Evolutionary conservation across 2,888 invertebrate species (phyloP).

Genomic region (Oconnorella tubifera): DNA sequence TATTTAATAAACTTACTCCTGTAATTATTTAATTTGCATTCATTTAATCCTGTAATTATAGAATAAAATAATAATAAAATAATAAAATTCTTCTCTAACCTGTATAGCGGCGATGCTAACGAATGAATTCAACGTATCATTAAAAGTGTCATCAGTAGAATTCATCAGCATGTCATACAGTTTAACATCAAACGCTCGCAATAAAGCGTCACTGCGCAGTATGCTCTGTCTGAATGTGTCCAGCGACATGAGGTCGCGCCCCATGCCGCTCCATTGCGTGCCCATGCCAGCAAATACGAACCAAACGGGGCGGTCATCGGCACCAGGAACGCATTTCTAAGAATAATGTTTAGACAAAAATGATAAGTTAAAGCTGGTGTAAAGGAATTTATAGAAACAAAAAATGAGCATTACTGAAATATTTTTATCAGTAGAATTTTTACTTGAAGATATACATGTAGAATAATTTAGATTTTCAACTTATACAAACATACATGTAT

Average conservation of each 20-base stretch:
- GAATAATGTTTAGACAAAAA: too few relatives aligned
- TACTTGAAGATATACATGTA: too few relatives aligned
- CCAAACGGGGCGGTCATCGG: slow-evolving; percentile 72
- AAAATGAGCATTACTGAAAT: too few relatives aligned
- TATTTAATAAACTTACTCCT: too few relatives aligned
- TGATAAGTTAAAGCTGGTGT: too few relatives aligned
- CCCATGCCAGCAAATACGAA: slow-evolving; percentile 96
- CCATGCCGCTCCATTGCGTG: slow-evolving; percentile 96
- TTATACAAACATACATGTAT: too few relatives aligned
- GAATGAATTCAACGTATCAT: slow-evolving; percentile 84
- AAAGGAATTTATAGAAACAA: too few relatives aligned
- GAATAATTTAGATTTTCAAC: too few relatives aligned
- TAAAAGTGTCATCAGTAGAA: slow-evolving; percentile 73
- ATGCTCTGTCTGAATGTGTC: slow-evolving; percentile 78
- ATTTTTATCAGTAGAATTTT: too few relatives aligned
- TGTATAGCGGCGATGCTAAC: slow-evolving; percentile 92
- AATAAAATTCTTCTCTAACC: slow-evolving; percentile 57
- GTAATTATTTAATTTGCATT: too few relatives aligned
- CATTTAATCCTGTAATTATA: too few relatives aligned
- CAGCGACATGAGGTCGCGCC: slow-evolving; percentile 75
- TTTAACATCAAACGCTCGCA: slow-evolving; percentile 76
- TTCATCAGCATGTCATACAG: slow-evolving; percentile 75
- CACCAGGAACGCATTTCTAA: background rate
- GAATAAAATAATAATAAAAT: background rate
- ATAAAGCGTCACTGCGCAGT: slow-evolving; percentile 69